These are phyloP conservation scores for Diarsia rubi DNA, from an alignment of 2,888 invertebrate species.

Conservation along the genomic window DNA sequence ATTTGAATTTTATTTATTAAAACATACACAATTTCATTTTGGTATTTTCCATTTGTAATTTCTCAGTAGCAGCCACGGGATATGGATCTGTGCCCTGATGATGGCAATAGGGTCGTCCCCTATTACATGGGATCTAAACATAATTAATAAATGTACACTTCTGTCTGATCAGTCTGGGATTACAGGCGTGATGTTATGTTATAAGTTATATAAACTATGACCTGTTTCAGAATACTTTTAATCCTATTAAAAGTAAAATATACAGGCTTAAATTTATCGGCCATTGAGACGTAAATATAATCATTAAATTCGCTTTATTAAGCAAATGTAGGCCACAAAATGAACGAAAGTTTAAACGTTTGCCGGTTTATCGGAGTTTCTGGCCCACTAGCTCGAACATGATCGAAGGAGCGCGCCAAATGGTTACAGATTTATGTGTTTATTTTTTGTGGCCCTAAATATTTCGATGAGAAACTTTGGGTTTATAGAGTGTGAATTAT, in stretches of 20 bases:
- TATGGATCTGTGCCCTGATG: neutral
- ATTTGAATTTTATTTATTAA: neutral
- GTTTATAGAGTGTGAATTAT: constrained; percentile 27
- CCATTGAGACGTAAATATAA: constrained; percentile 22
- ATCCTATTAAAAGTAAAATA: constrained; percentile 4
- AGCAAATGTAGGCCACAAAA: constrained; percentile 45
- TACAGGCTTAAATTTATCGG: neutral
- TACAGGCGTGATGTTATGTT: neutral
- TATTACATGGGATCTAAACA: neutral
- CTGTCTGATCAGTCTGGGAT: neutral
- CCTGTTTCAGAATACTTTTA: neutral
- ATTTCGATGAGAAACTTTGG: constrained; percentile 27
- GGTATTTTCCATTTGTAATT: too few species aligned
- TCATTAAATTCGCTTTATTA: constrained; percentile 31
- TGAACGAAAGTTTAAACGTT: constrained; percentile 40
- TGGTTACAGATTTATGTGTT: constrained; percentile 55
- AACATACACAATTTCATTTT: neutral
- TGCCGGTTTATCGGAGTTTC: constrained; percentile 63
- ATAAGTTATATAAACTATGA: neutral
- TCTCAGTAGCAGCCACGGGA: too few species aligned
- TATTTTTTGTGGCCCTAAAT: constrained; percentile 41
- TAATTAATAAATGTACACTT: neutral
- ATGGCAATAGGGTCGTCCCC: neutral
- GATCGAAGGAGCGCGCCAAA: constrained; percentile 35
- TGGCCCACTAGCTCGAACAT: constrained; percentile 50